Conservation (phyloP, 64 coral and sea anemone genomes). For the Pocillopora damicornis region DNA sequence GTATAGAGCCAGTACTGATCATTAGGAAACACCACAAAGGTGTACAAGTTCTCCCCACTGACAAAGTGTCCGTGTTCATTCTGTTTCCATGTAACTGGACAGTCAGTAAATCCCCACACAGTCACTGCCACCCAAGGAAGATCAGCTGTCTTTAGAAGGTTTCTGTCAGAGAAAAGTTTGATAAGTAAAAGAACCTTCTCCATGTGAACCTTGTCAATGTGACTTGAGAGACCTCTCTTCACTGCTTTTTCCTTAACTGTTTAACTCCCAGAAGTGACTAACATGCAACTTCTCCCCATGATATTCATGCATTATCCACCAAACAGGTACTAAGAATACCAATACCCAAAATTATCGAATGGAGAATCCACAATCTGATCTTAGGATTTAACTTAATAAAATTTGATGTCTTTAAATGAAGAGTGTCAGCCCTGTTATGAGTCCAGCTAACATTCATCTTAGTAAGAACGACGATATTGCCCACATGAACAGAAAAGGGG, state of each 20-base stretch:
- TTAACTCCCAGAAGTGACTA: too few species aligned
- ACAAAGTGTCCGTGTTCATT: conserved; percentile 74
- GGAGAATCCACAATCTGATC: too few species aligned
- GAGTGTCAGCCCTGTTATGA: too few species aligned
- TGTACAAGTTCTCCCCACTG: conserved; percentile 87
- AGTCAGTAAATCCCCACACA: conserved; percentile 92
- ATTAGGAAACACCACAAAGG: conserved; percentile 84
- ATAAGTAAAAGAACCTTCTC: neutral
- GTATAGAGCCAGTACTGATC: conserved; percentile 75
- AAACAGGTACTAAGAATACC: too few species aligned
- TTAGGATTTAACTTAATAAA: too few species aligned
- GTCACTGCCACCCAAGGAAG: conserved; percentile 79
- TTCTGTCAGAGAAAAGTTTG: conserved; percentile 9
- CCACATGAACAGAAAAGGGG: neutral
- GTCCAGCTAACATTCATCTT: neutral
- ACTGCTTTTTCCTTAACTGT: too few species aligned
- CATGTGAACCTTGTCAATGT: too few species aligned
- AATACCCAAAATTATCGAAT: too few species aligned
- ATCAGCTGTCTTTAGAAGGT: conserved; percentile 30
- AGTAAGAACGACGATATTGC: neutral
- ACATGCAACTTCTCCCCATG: too few species aligned
- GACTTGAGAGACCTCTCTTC: too few species aligned
- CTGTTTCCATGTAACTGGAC: conserved; percentile 77
- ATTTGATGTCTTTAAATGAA: too few species aligned
- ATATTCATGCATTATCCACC: too few species aligned